Base-by-base conservation (phyloP, 2,797 vertebrate species). In the Coendou prehensilis region DNA sequence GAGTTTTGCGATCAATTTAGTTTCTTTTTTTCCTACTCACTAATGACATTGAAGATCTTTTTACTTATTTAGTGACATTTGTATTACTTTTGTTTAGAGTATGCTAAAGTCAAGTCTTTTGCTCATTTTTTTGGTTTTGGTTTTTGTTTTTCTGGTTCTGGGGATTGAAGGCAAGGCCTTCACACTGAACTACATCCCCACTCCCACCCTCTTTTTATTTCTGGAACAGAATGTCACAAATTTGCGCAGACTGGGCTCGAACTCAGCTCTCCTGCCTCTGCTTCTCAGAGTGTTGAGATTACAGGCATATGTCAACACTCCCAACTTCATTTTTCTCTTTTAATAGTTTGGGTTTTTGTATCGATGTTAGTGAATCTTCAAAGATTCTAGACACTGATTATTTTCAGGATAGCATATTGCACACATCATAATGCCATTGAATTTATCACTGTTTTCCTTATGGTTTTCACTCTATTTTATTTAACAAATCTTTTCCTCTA, bases 11-110 rank as follows among this genome's bases (percentile, higher is more conserved):
- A 17, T 63, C 13, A 18, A 0, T 73, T 22, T n/a, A 41, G 57
- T 92, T 94, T 89, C 67, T 57, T 59, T 89, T 89, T 76, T 95
- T 76, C 61, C n/a, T 88, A n/a, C 63, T 81, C 88, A 69, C n/a
- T 76, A 71, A 20, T 41, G 63, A 80, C 18, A 14, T n/a, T 89
- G 57, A 89, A 54, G 6, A 2, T 79, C 37, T 67, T 89, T 79
- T 59, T 52, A 71, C 91, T 50, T 83, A 18, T 61, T 84, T 57
- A 2, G 22, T 92, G 45, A 6, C 67, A 33, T 79, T 69, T 81
- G 8, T 37, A 22, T 83, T 88, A 54, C 41, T 78, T 93, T 56
- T 64, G 9, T 6, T 84, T 57, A 54, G 37, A 47, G 10, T 80
- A 47, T 85, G 26, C 37, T 59, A 10, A 82, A 78, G 41, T 78